Evolutionary conservation across 2,888 invertebrate species (phyloP).

Genomic region (Machimus rusticus): DNA sequence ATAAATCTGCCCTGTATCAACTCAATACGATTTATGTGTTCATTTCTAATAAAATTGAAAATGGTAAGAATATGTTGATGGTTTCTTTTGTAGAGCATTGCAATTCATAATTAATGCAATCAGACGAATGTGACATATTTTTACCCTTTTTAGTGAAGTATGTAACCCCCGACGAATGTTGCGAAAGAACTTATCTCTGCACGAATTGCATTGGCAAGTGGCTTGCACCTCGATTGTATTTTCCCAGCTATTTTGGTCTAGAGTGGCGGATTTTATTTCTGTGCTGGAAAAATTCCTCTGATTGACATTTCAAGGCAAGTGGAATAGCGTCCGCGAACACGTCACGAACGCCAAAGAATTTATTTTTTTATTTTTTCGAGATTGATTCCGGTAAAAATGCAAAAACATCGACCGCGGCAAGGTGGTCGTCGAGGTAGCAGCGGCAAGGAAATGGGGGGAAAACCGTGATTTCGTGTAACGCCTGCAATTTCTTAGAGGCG

Average conservation of each 20-base stretch:
- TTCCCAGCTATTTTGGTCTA: neutral
- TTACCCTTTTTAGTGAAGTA: neutral
- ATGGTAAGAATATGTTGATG: no score
- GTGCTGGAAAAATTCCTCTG: neutral
- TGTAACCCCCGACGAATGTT: neutral
- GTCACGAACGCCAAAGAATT: slow-evolving; percentile 10
- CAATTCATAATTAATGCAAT: neutral
- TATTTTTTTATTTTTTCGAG: neutral
- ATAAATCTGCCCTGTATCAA: no score
- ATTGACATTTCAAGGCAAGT: slow-evolving; percentile 13
- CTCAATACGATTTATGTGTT: no score
- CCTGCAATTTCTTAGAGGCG: neutral
- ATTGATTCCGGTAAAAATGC: neutral
- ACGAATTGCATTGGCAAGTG: neutral
- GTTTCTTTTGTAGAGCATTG: neutral
- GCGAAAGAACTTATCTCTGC: neutral
- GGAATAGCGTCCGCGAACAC: neutral
- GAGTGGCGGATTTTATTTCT: neutral
- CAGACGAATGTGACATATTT: neutral
- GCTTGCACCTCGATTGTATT: neutral
- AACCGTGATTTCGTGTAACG: slow-evolving; percentile 5
- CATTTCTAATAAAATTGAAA: no score
- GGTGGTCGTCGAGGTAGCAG: neutral
- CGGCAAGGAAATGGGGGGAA: neutral
- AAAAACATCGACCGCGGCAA: neutral